phyloP scores from a whole-genome alignment of 2,113 vertebrate genomes.

The Desmodus rotundus region DNA sequence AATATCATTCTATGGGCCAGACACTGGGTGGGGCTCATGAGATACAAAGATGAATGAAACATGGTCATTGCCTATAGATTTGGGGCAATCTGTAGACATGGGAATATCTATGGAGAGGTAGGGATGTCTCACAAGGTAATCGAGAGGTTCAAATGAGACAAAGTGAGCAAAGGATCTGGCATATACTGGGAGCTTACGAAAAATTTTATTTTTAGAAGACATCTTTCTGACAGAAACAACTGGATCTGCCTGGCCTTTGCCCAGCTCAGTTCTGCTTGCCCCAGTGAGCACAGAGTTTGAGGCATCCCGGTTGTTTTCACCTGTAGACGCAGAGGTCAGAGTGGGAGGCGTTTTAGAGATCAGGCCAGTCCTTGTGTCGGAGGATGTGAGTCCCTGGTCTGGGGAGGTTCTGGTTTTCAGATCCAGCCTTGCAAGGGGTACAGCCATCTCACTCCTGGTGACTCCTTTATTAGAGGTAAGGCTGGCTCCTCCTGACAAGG shows the following conservation, averaged over 20 bases:
- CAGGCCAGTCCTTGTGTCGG: not conserved
- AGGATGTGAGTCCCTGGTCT: not conserved
- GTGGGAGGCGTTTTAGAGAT: not conserved
- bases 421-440: not conserved
- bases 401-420: not conserved
- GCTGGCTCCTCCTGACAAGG: not conserved
- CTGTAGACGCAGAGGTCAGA: not conserved
- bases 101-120: not conserved
- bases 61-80: too few species aligned
- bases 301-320: not conserved
- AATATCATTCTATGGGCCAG: not conserved
- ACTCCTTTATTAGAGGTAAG: not conserved
- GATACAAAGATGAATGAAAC: not conserved
- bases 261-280: accelerated
- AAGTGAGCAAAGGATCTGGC: not conserved
- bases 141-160: not conserved
- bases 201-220: not conserved
- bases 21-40: not conserved
- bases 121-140: not conserved
- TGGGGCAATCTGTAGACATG: not conserved
- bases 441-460: not conserved
- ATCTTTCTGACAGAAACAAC: not conserved
- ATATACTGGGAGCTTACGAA: not conserved
- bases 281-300: not conserved
- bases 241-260: not conserved